Evolutionary conservation across 2,888 invertebrate species (phyloP), one percentile per base, ranked within the genome.

Genomic region (Euplagia quadripunctaria): DNA sequence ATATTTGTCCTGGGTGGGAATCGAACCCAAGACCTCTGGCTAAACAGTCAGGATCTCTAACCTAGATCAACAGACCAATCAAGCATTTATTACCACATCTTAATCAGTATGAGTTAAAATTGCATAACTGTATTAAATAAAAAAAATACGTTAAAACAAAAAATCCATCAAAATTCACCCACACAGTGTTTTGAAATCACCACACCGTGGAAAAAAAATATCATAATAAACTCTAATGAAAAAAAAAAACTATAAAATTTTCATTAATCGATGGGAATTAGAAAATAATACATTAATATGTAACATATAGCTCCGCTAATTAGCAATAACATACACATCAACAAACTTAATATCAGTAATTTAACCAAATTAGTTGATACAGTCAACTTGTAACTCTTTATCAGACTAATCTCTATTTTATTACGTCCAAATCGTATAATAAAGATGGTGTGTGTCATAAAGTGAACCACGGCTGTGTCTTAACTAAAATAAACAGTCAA

Each of bases 401-500:
- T 79, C 75, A 63, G 61, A 7, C 16, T 70, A 78, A 85, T 85
- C 80, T 77, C 70, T 71, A 71, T 80, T 83, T 81, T 79, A 85
- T 78, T 71, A 79, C 76, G 69, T 75, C 77, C 74, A 72, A 81
- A 78, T 76, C 46, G 61, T 75, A 69, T 74, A 75, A 80, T 85
- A 82, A 80, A 46, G 81, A 81, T 69, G 49, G 41, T 64, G 43
- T 64, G 71, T 75, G 65, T 77, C 80, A 73, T 83, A 77, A 78
- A 80, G 49, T 74, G 64, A 78, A 72, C n/a, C 55, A 77, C 71
- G 72, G 76, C 71, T 74, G 76, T 71, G 68, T 78, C 69, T 72
- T 43, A 76, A 79, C 73, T 74, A n/a, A 75, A 82, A 79, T 79
- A 76, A 82, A 82, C 74, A 79, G 75, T 81, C 73, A 79, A 85